Evolutionary conservation across 2,113 vertebrate genomes (phyloP).

Genomic region (Hylia prasina): DNA sequence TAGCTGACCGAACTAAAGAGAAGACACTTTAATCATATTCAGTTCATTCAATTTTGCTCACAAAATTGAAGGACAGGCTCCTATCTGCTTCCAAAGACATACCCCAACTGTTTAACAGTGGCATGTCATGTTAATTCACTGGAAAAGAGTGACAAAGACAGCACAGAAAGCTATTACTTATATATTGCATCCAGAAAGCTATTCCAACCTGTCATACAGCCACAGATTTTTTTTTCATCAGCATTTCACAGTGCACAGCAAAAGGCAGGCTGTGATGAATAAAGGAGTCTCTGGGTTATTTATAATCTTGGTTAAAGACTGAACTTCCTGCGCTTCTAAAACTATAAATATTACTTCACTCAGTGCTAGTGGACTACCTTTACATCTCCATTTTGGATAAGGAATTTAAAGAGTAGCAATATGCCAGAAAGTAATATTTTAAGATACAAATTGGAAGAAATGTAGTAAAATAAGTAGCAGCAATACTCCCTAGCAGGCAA

Average conservation of each 20-base stretch:
- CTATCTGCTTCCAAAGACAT: background rate
- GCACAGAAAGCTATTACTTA: background rate
- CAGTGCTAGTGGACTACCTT: background rate
- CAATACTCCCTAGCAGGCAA: background rate
- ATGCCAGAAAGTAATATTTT: background rate
- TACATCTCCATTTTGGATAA: background rate
- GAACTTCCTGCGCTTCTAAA: background rate
- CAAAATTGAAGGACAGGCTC: background rate
- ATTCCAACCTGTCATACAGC: background rate
- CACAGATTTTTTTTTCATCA: background rate
- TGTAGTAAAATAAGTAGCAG: background rate
- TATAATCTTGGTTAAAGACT: background rate
- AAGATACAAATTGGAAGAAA: background rate
- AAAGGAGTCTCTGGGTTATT: background rate
- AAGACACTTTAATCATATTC: background rate
- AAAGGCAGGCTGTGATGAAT: background rate
- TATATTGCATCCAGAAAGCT: background rate
- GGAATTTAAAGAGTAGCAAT: background rate
- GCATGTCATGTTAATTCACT: background rate
- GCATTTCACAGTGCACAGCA: background rate
- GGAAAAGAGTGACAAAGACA: background rate
- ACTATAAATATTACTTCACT: background rate
- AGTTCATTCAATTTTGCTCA: background rate
- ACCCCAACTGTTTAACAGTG: background rate
- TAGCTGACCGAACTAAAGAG: background rate